Evolutionary conservation across 2,113 vertebrate genomes (phyloP).

Genomic region (Narcine bancroftii): DNA sequence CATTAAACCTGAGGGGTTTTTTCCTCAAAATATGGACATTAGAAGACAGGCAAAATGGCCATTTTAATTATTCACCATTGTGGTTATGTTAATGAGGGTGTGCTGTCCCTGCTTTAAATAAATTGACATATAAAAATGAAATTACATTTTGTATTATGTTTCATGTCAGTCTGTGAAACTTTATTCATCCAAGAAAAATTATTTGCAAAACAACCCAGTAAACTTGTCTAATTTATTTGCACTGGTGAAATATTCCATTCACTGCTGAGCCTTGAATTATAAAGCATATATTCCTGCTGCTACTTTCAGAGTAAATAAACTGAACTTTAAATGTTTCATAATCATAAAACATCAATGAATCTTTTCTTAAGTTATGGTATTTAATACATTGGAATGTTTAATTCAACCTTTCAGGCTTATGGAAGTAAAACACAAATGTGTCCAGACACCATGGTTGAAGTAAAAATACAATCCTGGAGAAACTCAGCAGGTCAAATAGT

Average conservation of each 20-base stretch:
- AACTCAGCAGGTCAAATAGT: too few relatives aligned
- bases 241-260: not conserved
- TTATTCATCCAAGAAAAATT: slow-evolving; percentile 14
- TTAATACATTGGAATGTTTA: slow-evolving; percentile 4
- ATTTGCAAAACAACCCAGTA: slow-evolving; percentile 29
- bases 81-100: slow-evolving; percentile 1
- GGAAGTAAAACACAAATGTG: too few relatives aligned
- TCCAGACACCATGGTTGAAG: too few relatives aligned
- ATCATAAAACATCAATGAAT: slow-evolving; percentile 3
- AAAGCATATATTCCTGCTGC: not conserved
- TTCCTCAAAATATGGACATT: not conserved
- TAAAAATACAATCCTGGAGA: too few relatives aligned
- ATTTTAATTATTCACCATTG: slow-evolving; percentile 24
- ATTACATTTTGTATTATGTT: slow-evolving; percentile 4
- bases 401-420: not conserved
- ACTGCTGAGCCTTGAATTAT: not conserved
- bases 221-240: slow-evolving; percentile 33
- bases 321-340: not conserved
- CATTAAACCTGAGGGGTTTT: not conserved
- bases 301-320: slow-evolving; percentile 2
- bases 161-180: not conserved
- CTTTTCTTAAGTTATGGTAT: not conserved
- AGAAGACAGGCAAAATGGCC: not conserved
- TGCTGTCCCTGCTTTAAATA: slow-evolving; percentile 8
- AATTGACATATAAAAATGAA: slow-evolving; percentile 21